Conservation (phyloP, 1,140 invertebrate species). For the Eriocheir sinensis region DNA sequence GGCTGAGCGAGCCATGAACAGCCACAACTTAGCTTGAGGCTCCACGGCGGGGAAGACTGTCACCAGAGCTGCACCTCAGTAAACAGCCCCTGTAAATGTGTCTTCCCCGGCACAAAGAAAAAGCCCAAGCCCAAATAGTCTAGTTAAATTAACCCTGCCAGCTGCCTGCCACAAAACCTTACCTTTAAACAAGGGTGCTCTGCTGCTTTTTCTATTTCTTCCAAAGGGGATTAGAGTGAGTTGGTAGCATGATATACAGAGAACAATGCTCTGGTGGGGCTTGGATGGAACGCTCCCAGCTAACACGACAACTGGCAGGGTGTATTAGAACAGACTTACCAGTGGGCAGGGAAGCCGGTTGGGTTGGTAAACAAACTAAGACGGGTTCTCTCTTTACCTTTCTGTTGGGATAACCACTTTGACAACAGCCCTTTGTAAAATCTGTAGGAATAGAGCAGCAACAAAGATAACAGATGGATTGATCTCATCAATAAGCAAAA, state of each 20-base stretch:
- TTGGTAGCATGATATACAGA: conserved; percentile 5
- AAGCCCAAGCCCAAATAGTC: conserved; percentile 69
- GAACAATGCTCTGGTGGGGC: conserved; percentile 1
- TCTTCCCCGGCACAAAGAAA: conserved; percentile 67
- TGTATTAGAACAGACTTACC: conserved; percentile 78
- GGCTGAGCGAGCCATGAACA: conserved; percentile 33
- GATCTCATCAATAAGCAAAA: conserved; percentile 64
- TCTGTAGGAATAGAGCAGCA: conserved; percentile 84
- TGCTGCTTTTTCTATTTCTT: too few species aligned
- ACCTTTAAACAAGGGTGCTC: conserved; percentile 46
- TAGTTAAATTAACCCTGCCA: conserved; percentile 77
- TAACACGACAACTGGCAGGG: conserved; percentile 71
- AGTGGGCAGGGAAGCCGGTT: conserved; percentile 64
- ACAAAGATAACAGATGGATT: conserved; percentile 80
- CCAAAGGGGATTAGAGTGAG: neutral
- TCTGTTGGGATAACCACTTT: conserved; percentile 99
- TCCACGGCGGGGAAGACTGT: conserved; percentile 8
- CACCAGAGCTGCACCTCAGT: neutral
- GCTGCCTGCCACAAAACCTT: conserved; percentile 69
- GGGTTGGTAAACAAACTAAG: conserved; percentile 76
- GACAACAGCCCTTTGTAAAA: conserved; percentile 94
- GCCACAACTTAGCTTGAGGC: conserved; percentile 67
- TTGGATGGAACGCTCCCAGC: neutral
- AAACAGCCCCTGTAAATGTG: conserved; percentile 59
- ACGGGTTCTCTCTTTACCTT: conserved; percentile 85